Evolutionary conservation across 2,888 invertebrate species (phyloP).

Genomic region (Villa cingulata): DNA sequence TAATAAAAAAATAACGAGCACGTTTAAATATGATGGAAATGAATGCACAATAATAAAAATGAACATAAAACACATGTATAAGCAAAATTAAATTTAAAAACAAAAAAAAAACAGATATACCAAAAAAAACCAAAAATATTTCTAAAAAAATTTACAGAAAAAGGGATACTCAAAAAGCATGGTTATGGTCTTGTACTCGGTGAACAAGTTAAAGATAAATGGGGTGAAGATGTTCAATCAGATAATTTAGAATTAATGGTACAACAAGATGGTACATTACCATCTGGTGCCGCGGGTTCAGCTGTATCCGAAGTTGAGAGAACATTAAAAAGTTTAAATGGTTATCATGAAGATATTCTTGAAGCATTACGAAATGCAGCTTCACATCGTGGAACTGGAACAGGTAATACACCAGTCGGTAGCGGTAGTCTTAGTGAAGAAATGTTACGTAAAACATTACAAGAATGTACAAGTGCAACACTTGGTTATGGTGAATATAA

Average conservation of each 20-base stretch:
- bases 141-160: constrained; percentile 54
- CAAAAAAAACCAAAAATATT: constrained; percentile 22
- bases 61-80: background rate
- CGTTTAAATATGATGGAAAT: too few species aligned
- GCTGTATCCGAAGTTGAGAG: constrained; percentile 68
- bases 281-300: constrained; percentile 41
- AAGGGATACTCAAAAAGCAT: constrained; percentile 83
- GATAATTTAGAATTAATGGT: constrained; percentile 55
- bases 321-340: constrained; percentile 76
- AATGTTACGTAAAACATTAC: constrained; percentile 50
- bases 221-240: constrained; percentile 59
- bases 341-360: constrained; percentile 84
- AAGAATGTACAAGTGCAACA: constrained; percentile 41
- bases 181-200: constrained; percentile 61
- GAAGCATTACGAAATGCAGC: constrained; percentile 80
- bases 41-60: background rate
- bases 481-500: constrained; percentile 48
- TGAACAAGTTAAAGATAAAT: constrained; percentile 57
- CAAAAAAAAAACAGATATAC: constrained; percentile 19
- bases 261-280: constrained; percentile 54
- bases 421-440: constrained; percentile 56
- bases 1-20: too few species aligned
- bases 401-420: constrained; percentile 46
- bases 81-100: background rate
- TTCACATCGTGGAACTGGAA: constrained; percentile 49